phyloP scores from a whole-genome alignment of 2,888 invertebrate species.

The Nomada hirtipes region DNA sequence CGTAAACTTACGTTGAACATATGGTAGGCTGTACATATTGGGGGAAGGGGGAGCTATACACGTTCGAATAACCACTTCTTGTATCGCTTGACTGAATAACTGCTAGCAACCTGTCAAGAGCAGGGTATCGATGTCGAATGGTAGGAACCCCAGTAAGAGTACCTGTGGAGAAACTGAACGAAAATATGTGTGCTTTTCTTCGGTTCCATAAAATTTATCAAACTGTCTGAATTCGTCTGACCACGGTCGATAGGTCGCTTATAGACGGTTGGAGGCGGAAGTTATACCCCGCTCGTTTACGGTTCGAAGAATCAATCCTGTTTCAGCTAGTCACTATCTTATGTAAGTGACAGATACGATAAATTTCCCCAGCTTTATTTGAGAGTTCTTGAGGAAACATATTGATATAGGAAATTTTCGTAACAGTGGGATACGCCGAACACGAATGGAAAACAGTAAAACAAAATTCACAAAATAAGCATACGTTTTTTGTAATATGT shows the following conservation, averaged over 20 bases:
- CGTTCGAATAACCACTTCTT: conserved; percentile 68
- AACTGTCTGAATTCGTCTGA: conserved; percentile 61
- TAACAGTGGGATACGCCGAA: too few species aligned
- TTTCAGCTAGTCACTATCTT: conserved; percentile 27
- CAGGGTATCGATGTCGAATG: conserved; percentile 74
- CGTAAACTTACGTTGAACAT: conserved; percentile 34
- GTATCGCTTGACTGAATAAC: conserved; percentile 76
- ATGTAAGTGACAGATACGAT: conserved; percentile 35
- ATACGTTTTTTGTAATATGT: too few species aligned
- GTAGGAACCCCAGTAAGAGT: conserved; percentile 44
- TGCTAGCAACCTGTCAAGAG: conserved; percentile 76
- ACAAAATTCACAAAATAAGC: too few species aligned
- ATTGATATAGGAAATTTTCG: too few species aligned
- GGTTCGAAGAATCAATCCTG: conserved; percentile 24
- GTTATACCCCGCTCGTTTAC: conserved; percentile 19
- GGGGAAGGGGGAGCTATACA: conserved; percentile 30
- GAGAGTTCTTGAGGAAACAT: background rate
- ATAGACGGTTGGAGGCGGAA: conserved; percentile 10
- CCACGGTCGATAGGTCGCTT: conserved; percentile 13
- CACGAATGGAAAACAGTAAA: too few species aligned
- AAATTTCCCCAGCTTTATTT: conserved; percentile 18
- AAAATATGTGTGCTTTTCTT: conserved; percentile 78
- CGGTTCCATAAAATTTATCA: conserved; percentile 80
- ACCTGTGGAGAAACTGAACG: conserved; percentile 71
- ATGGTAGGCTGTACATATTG: background rate